phyloP scores from a whole-genome alignment of 2,888 invertebrate genomes.

The Oscheius sp. region DNA sequence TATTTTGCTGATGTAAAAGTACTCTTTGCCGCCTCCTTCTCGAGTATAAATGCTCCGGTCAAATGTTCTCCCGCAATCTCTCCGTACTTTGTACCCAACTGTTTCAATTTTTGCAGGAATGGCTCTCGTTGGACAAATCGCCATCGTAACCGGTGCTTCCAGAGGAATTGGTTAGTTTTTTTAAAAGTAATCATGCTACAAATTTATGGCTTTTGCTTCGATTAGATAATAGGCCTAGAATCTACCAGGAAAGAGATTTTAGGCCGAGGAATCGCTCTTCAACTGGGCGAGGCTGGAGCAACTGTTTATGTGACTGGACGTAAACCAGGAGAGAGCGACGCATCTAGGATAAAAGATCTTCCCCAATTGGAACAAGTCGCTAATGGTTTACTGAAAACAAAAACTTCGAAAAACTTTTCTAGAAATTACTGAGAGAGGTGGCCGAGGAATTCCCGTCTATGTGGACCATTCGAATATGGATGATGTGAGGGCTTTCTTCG shows the following conservation, averaged over 20 bases:
- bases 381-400: constrained; percentile 42
- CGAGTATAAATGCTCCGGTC: neutral
- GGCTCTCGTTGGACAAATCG: constrained; percentile 28
- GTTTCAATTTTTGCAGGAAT: constrained; percentile 4
- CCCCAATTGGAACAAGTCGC: constrained; percentile 61
- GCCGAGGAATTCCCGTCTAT: constrained; percentile 43
- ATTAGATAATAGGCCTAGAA: no score
- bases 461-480: constrained; percentile 51
- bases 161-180: constrained; percentile 30
- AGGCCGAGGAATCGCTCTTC: constrained; percentile 56
- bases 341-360: constrained; percentile 25
- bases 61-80: neutral
- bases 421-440: constrained; percentile 49
- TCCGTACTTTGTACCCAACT: neutral
- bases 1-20: neutral
- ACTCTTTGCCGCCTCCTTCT: neutral
- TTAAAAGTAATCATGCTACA: neutral
- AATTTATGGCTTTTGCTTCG: no score
- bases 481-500: constrained; percentile 45
- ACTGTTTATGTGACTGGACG: constrained; percentile 58
- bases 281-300: constrained; percentile 56
- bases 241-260: no score
- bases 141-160: constrained; percentile 29
- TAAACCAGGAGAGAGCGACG: constrained; percentile 35
- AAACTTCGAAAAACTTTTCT: neutral